These are phyloP conservation scores for Theonella swinhoei DNA, from an alignment of 37 sponge, comb jelly and placozoan genomes.

Conservation along the genomic window DNA sequence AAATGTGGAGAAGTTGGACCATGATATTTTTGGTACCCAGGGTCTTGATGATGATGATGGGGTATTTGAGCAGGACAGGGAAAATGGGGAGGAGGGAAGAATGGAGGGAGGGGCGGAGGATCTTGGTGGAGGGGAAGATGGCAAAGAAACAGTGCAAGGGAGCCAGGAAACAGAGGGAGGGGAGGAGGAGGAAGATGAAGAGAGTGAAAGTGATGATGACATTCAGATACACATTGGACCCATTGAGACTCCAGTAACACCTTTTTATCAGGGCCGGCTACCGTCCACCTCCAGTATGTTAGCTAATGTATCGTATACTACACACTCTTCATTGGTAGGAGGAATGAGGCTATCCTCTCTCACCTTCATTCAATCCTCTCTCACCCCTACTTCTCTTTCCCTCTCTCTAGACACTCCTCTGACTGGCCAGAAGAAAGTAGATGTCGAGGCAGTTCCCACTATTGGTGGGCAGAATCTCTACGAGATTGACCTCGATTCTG, in stretches of 20 bases:
- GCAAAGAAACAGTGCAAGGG: too few species aligned
- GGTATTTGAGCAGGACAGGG: too few species aligned
- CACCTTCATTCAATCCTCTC: neutral
- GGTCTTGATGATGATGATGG: neutral
- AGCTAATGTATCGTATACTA: neutral
- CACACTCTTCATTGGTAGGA: neutral
- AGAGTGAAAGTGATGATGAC: slow-evolving; percentile 79
- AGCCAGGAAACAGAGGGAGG: slow-evolving; percentile 6
- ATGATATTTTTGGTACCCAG: too few species aligned
- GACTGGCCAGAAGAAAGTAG: slow-evolving; percentile 68
- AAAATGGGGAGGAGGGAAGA: neutral
- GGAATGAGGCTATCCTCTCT: neutral
- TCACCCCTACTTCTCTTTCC: neutral
- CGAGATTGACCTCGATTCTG: slow-evolving; percentile 84
- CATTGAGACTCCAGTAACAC: slow-evolving; percentile 37
- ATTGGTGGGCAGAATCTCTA: slow-evolving; percentile 85
- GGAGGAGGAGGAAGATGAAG: slow-evolving; percentile 39
- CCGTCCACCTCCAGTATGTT: neutral
- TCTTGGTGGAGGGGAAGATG: slow-evolving; percentile 11
- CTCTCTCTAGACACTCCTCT: slow-evolving; percentile 1
- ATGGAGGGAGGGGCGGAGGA: slow-evolving; percentile 5
- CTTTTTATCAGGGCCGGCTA: slow-evolving; percentile 1
- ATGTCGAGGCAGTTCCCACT: slow-evolving; percentile 87
- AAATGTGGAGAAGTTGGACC: too few species aligned
- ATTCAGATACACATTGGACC: slow-evolving; percentile 89